A percentile compares a stretch with the other conserved stretches of the same genome.
These are phyloP conservation scores for Ashinkailepas kermadecensis DNA, from an alignment of 2,888 invertebrate species.

Conservation along the genomic window DNA sequence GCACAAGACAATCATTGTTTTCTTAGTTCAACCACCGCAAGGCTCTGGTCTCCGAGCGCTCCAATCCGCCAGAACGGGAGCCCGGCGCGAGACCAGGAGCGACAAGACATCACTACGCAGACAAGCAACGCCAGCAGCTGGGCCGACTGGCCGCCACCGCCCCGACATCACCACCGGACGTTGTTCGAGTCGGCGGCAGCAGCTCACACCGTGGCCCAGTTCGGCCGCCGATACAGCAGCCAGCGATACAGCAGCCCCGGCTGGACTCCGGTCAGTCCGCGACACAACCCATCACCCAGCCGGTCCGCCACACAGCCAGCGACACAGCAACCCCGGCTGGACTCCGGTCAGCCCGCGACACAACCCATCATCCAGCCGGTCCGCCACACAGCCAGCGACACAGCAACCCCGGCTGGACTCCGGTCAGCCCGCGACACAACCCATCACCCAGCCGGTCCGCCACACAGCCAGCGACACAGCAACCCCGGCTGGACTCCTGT, in stretches of 20 bases:
- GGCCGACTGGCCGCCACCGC: constrained; percentile 37
- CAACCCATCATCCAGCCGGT: constrained; percentile 37
- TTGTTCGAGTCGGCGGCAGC: no score
- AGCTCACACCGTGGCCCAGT: no score
- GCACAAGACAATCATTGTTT: no score
- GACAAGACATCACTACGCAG: no score
- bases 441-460: constrained; percentile 36
- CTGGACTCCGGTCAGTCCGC: constrained; percentile 31
- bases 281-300: constrained; percentile 38
- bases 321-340: constrained; percentile 29
- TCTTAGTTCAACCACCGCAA: no score
- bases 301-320: not conserved
- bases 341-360: constrained; percentile 34
- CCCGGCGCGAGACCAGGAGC: no score
- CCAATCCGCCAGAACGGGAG: no score
- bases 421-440: constrained; percentile 36
- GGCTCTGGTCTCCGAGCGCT: no score
- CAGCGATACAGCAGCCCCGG: constrained; percentile 35
- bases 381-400: not conserved
- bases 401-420: constrained; percentile 29
- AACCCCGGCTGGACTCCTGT: constrained; percentile 29
- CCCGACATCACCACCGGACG: no score
- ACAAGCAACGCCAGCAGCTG: constrained; percentile 38
- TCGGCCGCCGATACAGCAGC: constrained; percentile 23
- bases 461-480: not conserved